Evolutionary conservation across 1,140 invertebrate species (phyloP), one percentile per base, ranked within the genome.

Genomic region (Drosophila watanabei): DNA sequence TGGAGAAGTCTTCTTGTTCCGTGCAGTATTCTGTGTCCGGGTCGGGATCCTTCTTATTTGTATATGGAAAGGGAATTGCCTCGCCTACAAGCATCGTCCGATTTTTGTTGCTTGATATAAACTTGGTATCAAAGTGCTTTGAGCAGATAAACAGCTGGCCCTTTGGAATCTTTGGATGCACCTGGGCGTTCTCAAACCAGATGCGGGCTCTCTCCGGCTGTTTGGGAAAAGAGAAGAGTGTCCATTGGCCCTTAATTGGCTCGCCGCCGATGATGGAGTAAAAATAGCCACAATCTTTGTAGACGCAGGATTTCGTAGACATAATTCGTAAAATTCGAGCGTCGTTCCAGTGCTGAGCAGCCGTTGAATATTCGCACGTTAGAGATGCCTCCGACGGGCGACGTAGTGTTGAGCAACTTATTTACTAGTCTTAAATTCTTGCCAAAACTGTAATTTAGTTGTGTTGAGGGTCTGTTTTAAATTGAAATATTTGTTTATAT

Each of bases 161-260:
- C 4, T 14, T 14, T 1, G 70, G 54, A 20, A 86, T 79, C 59
- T 91, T 83, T 0, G 73, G 59, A 24, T 77, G 69, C 7, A 87
- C 87, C 33, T 75, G 43, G 3, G 83, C 89, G 8, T 83, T 54
- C 8, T 66, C 8, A 18, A 66, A 76, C 92, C 92, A 93, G 24
- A 75, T 39, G 24, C 75, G 41, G 2, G 72, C 76, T 5, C 92
- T 68, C 5, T 73, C 49, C 1, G 61, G 43, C 30, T 93, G 66
- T 37, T 89, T 92, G 2, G 92, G 89, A 52, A 92, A 93, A 13
- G 61, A 16, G 20, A 93, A 93, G 4, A 93, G 16, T 8, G 84
- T 83, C 32, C 76, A 57, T 10, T 14, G 20, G 2, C 71, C 59
- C 1, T 58, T 60, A 11, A 45, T 45, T 3, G 46, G 43, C 16